Percentiles rank a stretch among this genome's conserved stretches.
Evolutionary conservation across 2,888 invertebrate species (phyloP).

Genomic region (Stomorhina lunata): DNA sequence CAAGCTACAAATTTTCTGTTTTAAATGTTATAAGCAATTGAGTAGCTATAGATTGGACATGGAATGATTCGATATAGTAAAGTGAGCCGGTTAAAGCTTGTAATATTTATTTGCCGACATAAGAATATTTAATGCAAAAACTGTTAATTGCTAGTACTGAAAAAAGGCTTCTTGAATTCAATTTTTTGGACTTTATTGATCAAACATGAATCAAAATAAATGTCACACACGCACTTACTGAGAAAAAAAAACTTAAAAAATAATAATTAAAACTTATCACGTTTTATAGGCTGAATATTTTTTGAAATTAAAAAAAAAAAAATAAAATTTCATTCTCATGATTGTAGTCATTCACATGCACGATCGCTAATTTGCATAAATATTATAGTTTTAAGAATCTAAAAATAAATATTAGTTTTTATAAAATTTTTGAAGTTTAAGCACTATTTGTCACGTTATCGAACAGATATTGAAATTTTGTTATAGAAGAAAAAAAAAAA

Average conservation of each 20-base stretch:
- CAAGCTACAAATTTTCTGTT: no score
- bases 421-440: conserved; percentile 6
- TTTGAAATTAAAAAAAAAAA: conserved; percentile 7
- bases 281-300: conserved; percentile 48
- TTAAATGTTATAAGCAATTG: no score
- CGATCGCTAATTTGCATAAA: conserved; percentile 23
- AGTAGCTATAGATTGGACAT: no score
- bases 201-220: conserved; percentile 17
- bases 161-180: not conserved
- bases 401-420: not conserved
- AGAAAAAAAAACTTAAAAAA: not conserved
- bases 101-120: no score
- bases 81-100: no score
- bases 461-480: not conserved
- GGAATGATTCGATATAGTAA: no score
- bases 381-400: conserved; percentile 5
- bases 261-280: conserved; percentile 47
- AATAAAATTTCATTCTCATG: not conserved
- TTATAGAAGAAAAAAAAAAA: not conserved
- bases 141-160: not conserved
- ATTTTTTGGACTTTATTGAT: not conserved
- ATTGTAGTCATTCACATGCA: not conserved
- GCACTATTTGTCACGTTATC: conserved; percentile 37
- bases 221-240: not conserved
- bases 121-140: not conserved